Evolutionary conservation across 2,888 invertebrate species (phyloP).

Genomic region (Lissonota sp.): DNA sequence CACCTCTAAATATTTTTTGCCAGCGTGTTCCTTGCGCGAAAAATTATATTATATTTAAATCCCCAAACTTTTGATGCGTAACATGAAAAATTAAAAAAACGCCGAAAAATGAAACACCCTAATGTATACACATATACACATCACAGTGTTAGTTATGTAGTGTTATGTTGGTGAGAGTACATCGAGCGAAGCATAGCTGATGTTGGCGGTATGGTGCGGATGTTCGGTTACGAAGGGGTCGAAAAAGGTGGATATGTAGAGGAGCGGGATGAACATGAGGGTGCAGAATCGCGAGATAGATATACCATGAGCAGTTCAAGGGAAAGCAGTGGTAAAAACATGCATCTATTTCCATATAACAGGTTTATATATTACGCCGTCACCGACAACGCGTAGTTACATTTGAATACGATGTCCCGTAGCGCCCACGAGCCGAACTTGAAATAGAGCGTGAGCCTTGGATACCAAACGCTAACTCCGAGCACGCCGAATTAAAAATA

Average conservation of each 20-base stretch:
- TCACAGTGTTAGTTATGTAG: constrained; percentile 1
- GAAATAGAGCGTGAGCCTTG: constrained; percentile 20
- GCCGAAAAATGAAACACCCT: no score
- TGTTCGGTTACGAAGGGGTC: constrained; percentile 46
- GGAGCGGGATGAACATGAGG: constrained; percentile 57
- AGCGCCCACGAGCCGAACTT: constrained; percentile 30
- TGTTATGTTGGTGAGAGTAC: constrained; percentile 6
- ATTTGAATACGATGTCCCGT: constrained; percentile 80
- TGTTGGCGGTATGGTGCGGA: constrained; percentile 38
- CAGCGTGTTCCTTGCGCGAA: no score
- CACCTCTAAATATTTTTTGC: no score
- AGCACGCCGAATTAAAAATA: constrained; percentile 56
- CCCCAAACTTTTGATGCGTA: no score
- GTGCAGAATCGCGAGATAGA: constrained; percentile 33
- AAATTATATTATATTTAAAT: no score
- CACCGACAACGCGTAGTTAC: constrained; percentile 82
- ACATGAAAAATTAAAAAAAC: no score
- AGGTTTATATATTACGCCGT: constrained; percentile 83
- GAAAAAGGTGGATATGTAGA: constrained; percentile 40
- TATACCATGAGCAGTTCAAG: constrained; percentile 65
- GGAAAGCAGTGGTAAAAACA: constrained; percentile 81
- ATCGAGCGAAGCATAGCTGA: constrained; percentile 28
- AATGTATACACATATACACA: constrained; percentile 13
- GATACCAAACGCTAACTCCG: constrained; percentile 22
- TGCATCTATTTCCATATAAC: constrained; percentile 84